Percentiles rank a stretch among this genome's conserved stretches.
phyloP scores from a whole-genome alignment of 2,113 vertebrate species.

The Montifringilla adamsi region DNA sequence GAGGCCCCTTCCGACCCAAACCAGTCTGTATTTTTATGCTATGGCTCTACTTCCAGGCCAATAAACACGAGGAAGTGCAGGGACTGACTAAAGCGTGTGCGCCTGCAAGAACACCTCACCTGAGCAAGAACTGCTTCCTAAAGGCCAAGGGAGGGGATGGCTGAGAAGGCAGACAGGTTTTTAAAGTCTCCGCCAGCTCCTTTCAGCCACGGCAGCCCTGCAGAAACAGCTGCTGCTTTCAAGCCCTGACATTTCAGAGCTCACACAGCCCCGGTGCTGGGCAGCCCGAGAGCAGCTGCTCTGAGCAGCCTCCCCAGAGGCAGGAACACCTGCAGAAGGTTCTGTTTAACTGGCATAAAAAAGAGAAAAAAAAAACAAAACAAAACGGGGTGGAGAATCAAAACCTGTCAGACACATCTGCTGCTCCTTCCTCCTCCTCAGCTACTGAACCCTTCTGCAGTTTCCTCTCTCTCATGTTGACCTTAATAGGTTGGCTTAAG shows the following conservation, averaged over 20 bases:
- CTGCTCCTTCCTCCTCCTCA: not conserved
- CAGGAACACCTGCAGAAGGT: not conserved
- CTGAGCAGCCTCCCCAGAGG: not conserved
- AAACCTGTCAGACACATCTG: not conserved
- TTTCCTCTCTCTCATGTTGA: accelerated
- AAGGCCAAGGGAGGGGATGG: not conserved
- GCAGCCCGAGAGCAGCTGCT: not conserved
- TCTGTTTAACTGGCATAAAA: not conserved
- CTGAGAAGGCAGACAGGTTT: not conserved
- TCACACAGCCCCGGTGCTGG: not conserved
- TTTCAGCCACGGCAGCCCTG: not conserved
- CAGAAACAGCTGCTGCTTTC: not conserved
- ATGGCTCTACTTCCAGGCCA: not conserved
- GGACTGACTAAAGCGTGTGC: no score
- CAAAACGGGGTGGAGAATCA: not conserved
- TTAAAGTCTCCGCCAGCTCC: not conserved
- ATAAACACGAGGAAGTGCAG: not conserved
- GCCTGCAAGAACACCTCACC: not conserved
- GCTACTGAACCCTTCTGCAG: not conserved
- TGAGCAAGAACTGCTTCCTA: not conserved
- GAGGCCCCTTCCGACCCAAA: not conserved
- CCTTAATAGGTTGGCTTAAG: not conserved
- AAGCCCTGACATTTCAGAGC: not conserved
- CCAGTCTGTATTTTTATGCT: not conserved
- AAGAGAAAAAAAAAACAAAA: not conserved